A percentile compares a stretch with the other conserved stretches of the same genome.
Conservation (phyloP, 2,888 invertebrate genomes). For the Ephialtes manifestator region DNA sequence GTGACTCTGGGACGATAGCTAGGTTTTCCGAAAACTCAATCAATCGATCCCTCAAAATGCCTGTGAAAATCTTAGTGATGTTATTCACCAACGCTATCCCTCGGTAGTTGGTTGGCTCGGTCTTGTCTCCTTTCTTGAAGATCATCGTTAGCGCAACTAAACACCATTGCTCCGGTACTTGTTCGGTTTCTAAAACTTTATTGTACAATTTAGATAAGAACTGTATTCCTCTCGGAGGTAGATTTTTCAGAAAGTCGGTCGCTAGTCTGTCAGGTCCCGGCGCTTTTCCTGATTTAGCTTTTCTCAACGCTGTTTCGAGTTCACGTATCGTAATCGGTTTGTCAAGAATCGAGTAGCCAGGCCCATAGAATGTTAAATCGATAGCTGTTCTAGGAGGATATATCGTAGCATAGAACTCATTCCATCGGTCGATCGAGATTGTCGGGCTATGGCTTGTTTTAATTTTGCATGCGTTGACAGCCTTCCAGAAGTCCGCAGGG, state of each 20-base stretch:
- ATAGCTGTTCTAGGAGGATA: neutral
- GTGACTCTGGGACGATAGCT: conserved; percentile 57
- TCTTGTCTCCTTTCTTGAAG: conserved; percentile 53
- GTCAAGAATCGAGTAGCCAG: conserved; percentile 25
- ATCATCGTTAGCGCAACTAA: conserved; percentile 19
- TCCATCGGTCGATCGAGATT: neutral
- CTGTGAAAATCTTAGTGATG: conserved; percentile 57
- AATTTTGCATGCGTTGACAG: neutral
- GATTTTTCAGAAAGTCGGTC: conserved; percentile 5
- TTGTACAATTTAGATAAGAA: neutral
- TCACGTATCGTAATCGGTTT: neutral
- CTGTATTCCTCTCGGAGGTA: conserved; percentile 9
- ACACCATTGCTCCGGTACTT: conserved; percentile 25
- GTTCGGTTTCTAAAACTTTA: conserved; percentile 4
- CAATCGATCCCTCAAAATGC: conserved; percentile 49
- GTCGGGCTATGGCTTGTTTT: neutral
- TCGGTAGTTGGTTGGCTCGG: conserved; percentile 58
- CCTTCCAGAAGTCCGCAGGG: conserved; percentile 9
- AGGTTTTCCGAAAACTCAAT: conserved; percentile 7
- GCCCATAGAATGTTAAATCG: neutral
- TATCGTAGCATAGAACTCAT: neutral
- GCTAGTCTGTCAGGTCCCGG: conserved; percentile 31
- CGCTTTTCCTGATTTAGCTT: conserved; percentile 27
- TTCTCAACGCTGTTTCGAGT: neutral
- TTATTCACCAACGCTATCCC: conserved; percentile 62